phyloP scores from a whole-genome alignment of 2,888 invertebrate genomes.

The Cephus spinipes region DNA sequence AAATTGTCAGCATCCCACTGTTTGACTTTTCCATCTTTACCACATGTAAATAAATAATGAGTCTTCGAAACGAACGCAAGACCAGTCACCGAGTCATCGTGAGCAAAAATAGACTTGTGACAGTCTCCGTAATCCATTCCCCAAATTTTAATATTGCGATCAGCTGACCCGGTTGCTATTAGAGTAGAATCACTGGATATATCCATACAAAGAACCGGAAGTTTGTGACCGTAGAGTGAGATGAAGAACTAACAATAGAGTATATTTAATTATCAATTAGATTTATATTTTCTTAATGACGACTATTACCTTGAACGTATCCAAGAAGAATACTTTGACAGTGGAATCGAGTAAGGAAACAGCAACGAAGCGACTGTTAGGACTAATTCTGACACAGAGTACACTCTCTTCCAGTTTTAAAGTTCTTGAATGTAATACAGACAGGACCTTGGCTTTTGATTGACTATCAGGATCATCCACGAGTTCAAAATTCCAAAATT shows the following conservation, averaged over 20 bases:
- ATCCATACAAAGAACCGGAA: slow-evolving; percentile 94
- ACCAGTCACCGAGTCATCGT: slow-evolving; percentile 93
- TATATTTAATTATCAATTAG: slow-evolving; percentile 14
- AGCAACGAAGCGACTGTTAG: slow-evolving; percentile 88
- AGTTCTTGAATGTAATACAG: slow-evolving; percentile 83
- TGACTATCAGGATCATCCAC: slow-evolving; percentile 75
- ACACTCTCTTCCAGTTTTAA: slow-evolving; percentile 90
- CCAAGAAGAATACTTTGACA: slow-evolving; percentile 94
- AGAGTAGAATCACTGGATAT: slow-evolving; percentile 89
- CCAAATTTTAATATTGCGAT: slow-evolving; percentile 97
- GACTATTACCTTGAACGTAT: slow-evolving; percentile 85
- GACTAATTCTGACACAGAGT: slow-evolving; percentile 84
- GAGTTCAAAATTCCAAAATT: slow-evolving; percentile 94
- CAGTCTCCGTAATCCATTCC: slow-evolving; percentile 99
- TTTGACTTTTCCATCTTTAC: slow-evolving; percentile 94
- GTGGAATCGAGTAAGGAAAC: slow-evolving; percentile 93
- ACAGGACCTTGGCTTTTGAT: slow-evolving; percentile 77
- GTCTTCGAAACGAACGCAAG: slow-evolving; percentile 91
- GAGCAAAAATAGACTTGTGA: slow-evolving; percentile 94
- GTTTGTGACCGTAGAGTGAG: slow-evolving; percentile 94
- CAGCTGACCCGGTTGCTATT: slow-evolving; percentile 94
- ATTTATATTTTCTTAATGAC: slow-evolving; percentile 12
- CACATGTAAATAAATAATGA: slow-evolving; percentile 93
- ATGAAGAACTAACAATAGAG: slow-evolving; percentile 81
- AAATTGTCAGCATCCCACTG: slow-evolving; percentile 97